Evolutionary conservation across 2,113 vertebrate species (phyloP), one percentile per base, ranked within the genome.

Genomic region (Pagrus major): DNA sequence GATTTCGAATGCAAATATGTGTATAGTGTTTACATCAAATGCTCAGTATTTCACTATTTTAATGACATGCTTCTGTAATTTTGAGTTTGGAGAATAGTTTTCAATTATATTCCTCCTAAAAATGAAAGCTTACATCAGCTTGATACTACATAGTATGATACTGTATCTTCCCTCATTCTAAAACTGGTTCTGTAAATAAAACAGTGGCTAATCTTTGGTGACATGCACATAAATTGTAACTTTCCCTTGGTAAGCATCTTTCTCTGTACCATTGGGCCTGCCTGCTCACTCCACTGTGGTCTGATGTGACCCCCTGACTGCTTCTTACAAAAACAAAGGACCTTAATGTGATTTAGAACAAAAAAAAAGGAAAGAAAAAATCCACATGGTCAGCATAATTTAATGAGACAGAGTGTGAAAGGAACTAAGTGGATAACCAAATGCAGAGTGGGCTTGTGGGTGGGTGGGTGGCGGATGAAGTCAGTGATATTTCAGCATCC

Each of bases 401-500:
- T 83, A 90, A 93, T 90, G 81, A 88, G 86, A 84, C 85, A 87
- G 86, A 83, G 74, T 84, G 84, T 84, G 82, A 88, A 84, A 86
- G 70, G 86, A 81, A 68, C 85, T 85, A 90, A 92, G 84, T 91
- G 87, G 86, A 89, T 87, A 81, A 87, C 81, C 80, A 82, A 83
- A 88, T 68, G 89, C 46, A 84, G 89, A 86, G 81, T 84, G 84
- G 78, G 87, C 47, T 79, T 39, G 86, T 77, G 86, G 83, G 78
- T 84, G 84, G 86, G 78, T 84, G 86, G 78, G 67, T 59, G 70
- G 61, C n/a, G 82, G 86, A 88, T 87, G 86, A 88, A 85, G 84
- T 89, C 88, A 81, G 91, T 81, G 76, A 91, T 92, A 89, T 92
- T 91, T 91, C 86, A 91, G 85, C 83, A 81, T 91, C 81, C 78